A percentile compares a stretch with the other conserved stretches of the same genome.
Conservation (phyloP, 2,113 vertebrate species). For the Tragelaphus buxtoni region DNA sequence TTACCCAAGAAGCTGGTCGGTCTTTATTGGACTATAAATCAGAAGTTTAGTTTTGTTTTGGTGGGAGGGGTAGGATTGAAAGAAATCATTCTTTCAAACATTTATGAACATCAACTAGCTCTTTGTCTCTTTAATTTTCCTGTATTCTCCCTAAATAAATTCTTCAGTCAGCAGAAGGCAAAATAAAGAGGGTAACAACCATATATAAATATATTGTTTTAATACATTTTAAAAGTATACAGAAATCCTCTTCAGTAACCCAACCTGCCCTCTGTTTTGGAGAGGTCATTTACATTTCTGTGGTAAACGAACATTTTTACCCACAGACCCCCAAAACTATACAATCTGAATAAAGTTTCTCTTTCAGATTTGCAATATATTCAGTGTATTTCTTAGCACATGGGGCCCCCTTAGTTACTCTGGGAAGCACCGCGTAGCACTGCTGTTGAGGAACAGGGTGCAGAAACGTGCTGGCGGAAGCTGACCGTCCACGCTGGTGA, state of each 20-base stretch:
- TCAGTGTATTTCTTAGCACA: neutral
- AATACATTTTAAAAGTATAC: neutral
- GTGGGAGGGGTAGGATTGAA: neutral
- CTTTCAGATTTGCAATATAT: neutral
- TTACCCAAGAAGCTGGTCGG: neutral
- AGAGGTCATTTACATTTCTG: neutral
- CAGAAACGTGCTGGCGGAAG: neutral
- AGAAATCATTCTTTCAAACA: neutral
- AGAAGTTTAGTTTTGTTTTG: neutral
- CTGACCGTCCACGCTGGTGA: neutral
- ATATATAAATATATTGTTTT: neutral
- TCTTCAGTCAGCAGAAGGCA: neutral
- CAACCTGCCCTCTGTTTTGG: neutral
- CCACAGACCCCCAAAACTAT: neutral
- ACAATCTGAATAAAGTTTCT: neutral
- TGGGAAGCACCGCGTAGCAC: neutral
- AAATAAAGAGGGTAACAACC: neutral
- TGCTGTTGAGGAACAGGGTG: neutral
- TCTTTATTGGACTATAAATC: neutral
- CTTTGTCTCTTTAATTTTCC: neutral
- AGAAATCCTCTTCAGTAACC: neutral
- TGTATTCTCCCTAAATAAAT: neutral
- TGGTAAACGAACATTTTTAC: neutral
- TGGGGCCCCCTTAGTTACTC: neutral
- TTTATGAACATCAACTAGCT: neutral